Percentiles rank a stretch among this genome's conserved stretches.
phyloP scores from a whole-genome alignment of 2,888 invertebrate genomes.

The Abrostola triplasia region DNA sequence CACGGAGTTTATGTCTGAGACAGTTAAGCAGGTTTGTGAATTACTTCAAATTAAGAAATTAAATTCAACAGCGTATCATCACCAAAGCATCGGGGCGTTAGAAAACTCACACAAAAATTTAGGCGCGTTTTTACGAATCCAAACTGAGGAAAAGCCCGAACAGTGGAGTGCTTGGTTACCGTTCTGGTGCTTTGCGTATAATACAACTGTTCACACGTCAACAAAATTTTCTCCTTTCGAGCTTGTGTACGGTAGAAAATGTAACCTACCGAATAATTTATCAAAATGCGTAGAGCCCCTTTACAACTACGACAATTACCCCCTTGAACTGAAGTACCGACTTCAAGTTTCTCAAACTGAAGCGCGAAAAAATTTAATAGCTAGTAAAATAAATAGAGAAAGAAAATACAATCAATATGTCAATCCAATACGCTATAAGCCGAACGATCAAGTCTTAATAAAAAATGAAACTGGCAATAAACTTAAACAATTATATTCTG shows the following conservation, averaged over 20 bases:
- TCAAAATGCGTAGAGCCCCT: too few relatives aligned
- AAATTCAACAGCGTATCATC: constrained; percentile 35
- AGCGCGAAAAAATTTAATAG: too few relatives aligned
- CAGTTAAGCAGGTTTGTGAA: constrained; percentile 27
- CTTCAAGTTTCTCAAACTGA: too few relatives aligned
- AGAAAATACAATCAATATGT: too few relatives aligned
- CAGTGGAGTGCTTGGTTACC: constrained; percentile 13
- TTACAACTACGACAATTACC: too few relatives aligned
- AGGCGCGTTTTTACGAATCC: constrained; percentile 24
- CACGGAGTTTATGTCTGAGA: constrained; percentile 27
- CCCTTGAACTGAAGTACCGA: too few relatives aligned
- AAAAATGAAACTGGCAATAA: too few relatives aligned
- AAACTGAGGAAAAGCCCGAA: not conserved
- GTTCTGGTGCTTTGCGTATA: constrained; percentile 12
- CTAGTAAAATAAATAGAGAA: too few relatives aligned
- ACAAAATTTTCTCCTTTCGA: constrained; percentile 13
- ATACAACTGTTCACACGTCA: constrained; percentile 6
- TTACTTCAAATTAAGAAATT: constrained; percentile 29
- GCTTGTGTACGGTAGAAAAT: constrained; percentile 21
- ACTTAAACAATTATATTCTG: too few relatives aligned
- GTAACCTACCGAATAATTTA: constrained; percentile 1
- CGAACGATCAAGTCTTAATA: too few relatives aligned
- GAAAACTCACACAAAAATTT: constrained; percentile 37
- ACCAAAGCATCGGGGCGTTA: constrained; percentile 31
- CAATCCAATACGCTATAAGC: too few relatives aligned